Base-by-base conservation (phyloP, 1,140 invertebrate genomes). In the Tetramorium parvispinum region DNA sequence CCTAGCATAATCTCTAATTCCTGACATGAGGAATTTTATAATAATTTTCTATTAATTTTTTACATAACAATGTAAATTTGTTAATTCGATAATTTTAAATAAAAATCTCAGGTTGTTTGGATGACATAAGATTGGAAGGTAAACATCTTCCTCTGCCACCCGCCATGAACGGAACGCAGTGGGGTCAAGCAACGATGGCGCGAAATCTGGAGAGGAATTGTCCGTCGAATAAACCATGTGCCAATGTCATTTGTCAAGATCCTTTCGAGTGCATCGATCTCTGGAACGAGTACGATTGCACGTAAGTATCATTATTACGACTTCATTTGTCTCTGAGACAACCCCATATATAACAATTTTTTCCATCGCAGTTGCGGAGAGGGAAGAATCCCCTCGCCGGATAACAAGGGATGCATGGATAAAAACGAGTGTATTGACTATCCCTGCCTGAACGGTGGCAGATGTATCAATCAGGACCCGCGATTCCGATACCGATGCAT, bases 271-370 rank as follows among this genome's bases (percentile, higher is more conserved):
- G 99, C 95, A 97, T 98, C 46, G 98, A 99, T 95, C 96, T 99
- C 0, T 99, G 99, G 99, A 98, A 98, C 95, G 97, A 98, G 95
- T 98, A 98, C 92, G 98, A 99, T 92, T 99, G 99, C 98, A 98
- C 98, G 98, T 99, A 96, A 97, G 98, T 93, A 85, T 92, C 1
- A 5, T 16, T 49, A 21, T n/a, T 76, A 51, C 6, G 3, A 6
- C 18, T n/a, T 37, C 43, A 51, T 63, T 24, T 65, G 13, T 65
- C n/a, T 65, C 66, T 13, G 16, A 8, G 18, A 53, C 49, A 55
- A 68, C 81, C 71, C 21, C 46, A 37, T 59, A 46, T 32, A 32
- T 57, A 3, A 24, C 16, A 7, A 68, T 8, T 21, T 75, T 24
- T 46, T 68, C 59, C 11, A 43, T 81, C 43, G 91, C 93, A 99